A percentile compares a stretch with the other conserved stretches of the same genome.
phyloP scores from a whole-genome alignment of 2,797 vertebrate species.

The Stomatorhinus walkeri region DNA sequence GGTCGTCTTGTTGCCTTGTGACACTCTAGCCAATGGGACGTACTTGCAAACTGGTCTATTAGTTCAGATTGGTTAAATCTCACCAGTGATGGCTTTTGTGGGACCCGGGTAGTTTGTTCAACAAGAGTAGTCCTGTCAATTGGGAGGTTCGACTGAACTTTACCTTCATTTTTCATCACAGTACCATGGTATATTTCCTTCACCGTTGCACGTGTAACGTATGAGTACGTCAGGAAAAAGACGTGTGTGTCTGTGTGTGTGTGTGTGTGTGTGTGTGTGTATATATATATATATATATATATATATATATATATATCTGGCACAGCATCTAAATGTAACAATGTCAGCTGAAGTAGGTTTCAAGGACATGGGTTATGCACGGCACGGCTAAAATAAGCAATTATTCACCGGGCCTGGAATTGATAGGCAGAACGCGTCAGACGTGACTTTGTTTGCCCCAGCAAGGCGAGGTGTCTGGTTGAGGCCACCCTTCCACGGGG shows the following conservation, averaged over 20 bases:
- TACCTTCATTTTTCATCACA: neutral
- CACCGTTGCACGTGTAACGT: neutral
- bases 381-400: neutral
- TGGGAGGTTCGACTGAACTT: neutral
- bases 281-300: neutral
- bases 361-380: neutral
- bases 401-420: neutral
- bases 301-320: neutral
- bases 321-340: neutral
- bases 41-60: neutral
- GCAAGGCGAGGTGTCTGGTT: neutral
- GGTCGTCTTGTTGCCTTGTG: neutral
- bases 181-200: neutral
- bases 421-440: neutral
- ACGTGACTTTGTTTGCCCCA: neutral
- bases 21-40: neutral
- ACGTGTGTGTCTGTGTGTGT: neutral
- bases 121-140: neutral
- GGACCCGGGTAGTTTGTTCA: neutral
- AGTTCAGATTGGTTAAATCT: neutral
- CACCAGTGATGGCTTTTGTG: neutral
- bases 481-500: neutral
- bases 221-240: neutral
- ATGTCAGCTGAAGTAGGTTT: conserved; percentile 11
- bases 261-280: neutral